Evolutionary conservation across 1,140 invertebrate genomes (phyloP), one percentile per base, ranked within the genome.

Genomic region (Drosophila mayri): DNA sequence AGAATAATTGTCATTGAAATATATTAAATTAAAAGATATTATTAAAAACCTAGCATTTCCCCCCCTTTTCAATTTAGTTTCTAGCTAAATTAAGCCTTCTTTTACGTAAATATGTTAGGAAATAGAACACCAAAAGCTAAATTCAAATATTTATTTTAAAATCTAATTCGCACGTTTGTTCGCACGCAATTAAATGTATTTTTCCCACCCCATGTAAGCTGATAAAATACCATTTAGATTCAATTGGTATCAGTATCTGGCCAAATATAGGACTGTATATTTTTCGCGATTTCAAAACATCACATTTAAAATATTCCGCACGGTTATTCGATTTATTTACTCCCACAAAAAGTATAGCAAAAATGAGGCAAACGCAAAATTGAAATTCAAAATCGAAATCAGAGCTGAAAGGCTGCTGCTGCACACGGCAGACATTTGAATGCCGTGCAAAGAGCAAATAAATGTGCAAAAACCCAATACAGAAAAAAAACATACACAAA

Each of bases 401-500:
- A 79, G 37, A 73, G 61, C 57, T 57, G 55, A 65, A 68, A 78
- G 44, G 30, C 62, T 54, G 37, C 60, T 20, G 41, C 63, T 12
- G 25, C 50, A 38, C 35, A 38, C 37, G 50, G 44, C 44, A 73
- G 67, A 60, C 68, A 72, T 72, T 72, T 72, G 66, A 72, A 72
- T 71, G 67, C 50, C 67, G 50, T 71, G 66, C 66, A 66, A 70
- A 70, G 22, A 38, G 49, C 12, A 78, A 79, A 83, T 66, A 83
- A 57, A 75, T 65, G 52, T 64, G 43, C 37, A 49, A 25, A 54
- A 57, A 11, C 20, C 54, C 12, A 60, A 43, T 8, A 28, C 18
- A 46, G 44, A 67, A 81, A 79, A 82, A 71, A 25, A 14, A 47
- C 22, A 79, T 44, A 62, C 59, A 72, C 66, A 87, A 82, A 86